These are phyloP conservation scores for Myioborus melanocephalus DNA, from an alignment of 2,797 vertebrate species.

Conservation along the genomic window DNA sequence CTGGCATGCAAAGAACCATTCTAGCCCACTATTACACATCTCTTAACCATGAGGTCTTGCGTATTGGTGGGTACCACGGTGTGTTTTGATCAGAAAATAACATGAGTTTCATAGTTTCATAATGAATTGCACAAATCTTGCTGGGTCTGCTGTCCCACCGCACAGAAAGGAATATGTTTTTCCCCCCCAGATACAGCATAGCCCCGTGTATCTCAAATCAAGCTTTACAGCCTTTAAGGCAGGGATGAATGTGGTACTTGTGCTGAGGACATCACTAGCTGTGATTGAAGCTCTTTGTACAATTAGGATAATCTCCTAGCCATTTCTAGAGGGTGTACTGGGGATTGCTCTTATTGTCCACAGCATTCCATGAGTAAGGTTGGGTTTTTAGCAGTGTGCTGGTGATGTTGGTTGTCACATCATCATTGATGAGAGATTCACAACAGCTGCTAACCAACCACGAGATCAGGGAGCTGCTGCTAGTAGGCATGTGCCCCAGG, in stretches of 20 bases:
- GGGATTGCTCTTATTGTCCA: fast-evolving
- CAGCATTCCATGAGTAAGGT: fast-evolving
- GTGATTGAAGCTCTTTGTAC: background rate
- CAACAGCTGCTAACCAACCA: background rate
- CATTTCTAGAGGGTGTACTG: background rate
- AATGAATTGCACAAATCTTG: background rate
- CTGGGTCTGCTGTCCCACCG: background rate
- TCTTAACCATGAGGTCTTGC: background rate
- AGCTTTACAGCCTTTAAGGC: background rate
- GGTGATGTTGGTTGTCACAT: background rate
- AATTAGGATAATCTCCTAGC: background rate
- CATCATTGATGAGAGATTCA: background rate
- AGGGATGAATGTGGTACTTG: background rate
- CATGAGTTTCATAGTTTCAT: background rate
- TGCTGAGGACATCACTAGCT: background rate
- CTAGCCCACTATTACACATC: background rate
- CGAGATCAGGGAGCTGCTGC: background rate
- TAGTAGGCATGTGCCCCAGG: background rate
- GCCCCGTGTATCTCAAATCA: background rate
- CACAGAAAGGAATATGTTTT: background rate
- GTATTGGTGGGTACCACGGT: background rate
- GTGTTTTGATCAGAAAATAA: background rate
- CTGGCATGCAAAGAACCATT: background rate
- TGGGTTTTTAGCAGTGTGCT: background rate
- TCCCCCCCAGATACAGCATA: fast-evolving